These are phyloP conservation scores for Mya arenaria DNA, from an alignment of 1,140 invertebrate genomes.

Conservation along the genomic window DNA sequence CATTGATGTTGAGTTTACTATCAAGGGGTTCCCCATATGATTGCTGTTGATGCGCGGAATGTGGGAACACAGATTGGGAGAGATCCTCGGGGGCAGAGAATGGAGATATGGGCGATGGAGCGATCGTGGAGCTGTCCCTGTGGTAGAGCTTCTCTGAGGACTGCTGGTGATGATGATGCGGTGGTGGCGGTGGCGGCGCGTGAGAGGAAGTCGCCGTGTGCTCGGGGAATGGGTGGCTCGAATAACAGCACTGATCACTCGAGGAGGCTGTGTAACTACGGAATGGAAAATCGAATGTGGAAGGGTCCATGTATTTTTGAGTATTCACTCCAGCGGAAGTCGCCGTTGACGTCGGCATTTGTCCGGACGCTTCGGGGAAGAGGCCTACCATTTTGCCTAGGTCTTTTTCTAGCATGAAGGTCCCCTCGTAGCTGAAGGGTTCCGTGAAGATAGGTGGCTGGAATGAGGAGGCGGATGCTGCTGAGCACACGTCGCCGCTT, in stretches of 20 bases:
- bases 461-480: conserved; percentile 24
- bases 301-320: conserved; percentile 59
- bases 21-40: conserved; percentile 41
- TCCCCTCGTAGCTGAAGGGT: conserved; percentile 71
- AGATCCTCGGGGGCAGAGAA: conserved; percentile 55
- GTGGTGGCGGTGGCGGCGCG: conserved; percentile 35
- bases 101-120: conserved; percentile 47
- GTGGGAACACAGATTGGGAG: conserved; percentile 35
- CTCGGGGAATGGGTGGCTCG: conserved; percentile 27
- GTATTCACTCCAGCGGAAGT: conserved; percentile 3
- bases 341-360: neutral
- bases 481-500: conserved; percentile 20
- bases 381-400: conserved; percentile 59
- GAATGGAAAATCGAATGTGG: conserved; percentile 62
- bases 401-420: conserved; percentile 67
- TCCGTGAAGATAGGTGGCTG: conserved; percentile 58
- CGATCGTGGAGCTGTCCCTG: conserved; percentile 27
- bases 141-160: conserved; percentile 46
- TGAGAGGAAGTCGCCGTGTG: too few relatives aligned
- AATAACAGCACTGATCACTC: conserved; percentile 37
- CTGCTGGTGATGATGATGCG: conserved; percentile 34
- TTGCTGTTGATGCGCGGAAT: conserved; percentile 24
- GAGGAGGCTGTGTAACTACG: conserved; percentile 50
- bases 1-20: conserved; percentile 46
- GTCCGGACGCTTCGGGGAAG: conserved; percentile 37